Base-by-base conservation (phyloP, 2,797 vertebrate species). In the Fundulus diaphanus region DNA sequence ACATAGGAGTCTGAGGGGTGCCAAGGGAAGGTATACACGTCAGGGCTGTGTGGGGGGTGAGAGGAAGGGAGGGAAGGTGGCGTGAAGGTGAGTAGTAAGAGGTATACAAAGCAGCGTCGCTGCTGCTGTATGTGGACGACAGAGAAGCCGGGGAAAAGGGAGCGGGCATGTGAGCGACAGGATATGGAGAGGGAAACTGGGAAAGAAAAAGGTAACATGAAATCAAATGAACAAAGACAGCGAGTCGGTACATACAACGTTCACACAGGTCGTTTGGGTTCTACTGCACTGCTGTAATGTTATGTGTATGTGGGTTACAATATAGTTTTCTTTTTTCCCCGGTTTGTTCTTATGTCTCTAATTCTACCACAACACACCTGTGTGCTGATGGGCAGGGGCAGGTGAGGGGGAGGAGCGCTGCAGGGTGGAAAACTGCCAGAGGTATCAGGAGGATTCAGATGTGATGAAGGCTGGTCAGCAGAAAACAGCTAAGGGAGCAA, bases 101-200 rank as follows among this genome's bases (percentile, higher is more conserved):
- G 73, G 96, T 94, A 5, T 95, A 96, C 67, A 96, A 85, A 51
- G 95, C 86, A 82, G 85, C 79, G 1, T 92, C 92, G 87, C 93
- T 93, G 1, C 88, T 94, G 24, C 94, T 94, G 82, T 96, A 95
- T 76, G 95, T 94, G 69, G 95, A 91, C 86, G 84, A 85, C 72
- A 92, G 76, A 78, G 90, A 78, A 78, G 86, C 72, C 46, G 82
- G 76, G 82, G 91, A 86, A 74, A 95, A 90, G 73, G 95, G 91
- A 80, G 96, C 90, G 90, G 92, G 92, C 72, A 96, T 95, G 65
- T 95, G 95, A 91, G 96, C 93, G 89, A 96, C 91, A 71, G 96
- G 94, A 94, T 96, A 94, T 88, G 92, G 85, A 81, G 95, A 94
- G 93, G 97, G 94, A 94, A 97, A 97, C 97, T 99, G 96, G 92